Conservation (phyloP, 2,797 vertebrate genomes). For the Choloepus didactylus region DNA sequence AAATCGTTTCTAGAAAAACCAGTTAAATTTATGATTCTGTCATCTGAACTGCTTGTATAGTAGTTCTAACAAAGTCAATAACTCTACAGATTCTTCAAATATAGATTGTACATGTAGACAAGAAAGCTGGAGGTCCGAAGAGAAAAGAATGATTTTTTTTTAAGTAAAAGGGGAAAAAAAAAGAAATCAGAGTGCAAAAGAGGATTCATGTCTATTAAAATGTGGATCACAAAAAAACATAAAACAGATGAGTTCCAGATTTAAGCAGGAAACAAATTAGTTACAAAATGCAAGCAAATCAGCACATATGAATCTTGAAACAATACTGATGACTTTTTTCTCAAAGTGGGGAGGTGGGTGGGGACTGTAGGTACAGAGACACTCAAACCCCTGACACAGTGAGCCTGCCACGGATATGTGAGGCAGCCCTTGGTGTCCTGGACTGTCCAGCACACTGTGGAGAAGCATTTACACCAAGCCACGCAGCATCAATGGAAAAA, state of each 20-base stretch:
- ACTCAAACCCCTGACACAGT: not conserved
- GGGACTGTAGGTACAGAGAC: not conserved
- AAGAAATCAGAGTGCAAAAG: not conserved
- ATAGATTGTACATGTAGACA: not conserved
- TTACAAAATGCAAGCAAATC: conserved; percentile 79
- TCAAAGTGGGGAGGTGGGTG: not conserved
- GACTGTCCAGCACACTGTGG: not conserved
- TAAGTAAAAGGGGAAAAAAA: not conserved
- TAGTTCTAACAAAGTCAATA: conserved; percentile 34
- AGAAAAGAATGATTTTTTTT: not conserved
- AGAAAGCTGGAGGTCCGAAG: not conserved
- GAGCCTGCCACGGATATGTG: not conserved
- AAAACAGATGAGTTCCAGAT: conserved; percentile 63
- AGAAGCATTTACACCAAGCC: not conserved
- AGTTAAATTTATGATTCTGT: conserved; percentile 39
- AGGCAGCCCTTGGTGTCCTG: not conserved
- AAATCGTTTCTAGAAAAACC: conserved; percentile 65
- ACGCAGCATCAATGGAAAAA: conserved; percentile 50
- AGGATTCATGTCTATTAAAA: not conserved
- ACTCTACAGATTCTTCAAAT: conserved; percentile 57
- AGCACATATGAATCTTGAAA: not conserved
- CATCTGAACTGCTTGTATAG: conserved; percentile 50
- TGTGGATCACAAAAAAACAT: not conserved
- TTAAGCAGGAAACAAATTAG: conserved; percentile 83
- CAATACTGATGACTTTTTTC: not conserved